Percentiles rank a stretch among this genome's conserved stretches.
Conservation (phyloP, 2,888 invertebrate species). For the Polydesmus complanatus region DNA sequence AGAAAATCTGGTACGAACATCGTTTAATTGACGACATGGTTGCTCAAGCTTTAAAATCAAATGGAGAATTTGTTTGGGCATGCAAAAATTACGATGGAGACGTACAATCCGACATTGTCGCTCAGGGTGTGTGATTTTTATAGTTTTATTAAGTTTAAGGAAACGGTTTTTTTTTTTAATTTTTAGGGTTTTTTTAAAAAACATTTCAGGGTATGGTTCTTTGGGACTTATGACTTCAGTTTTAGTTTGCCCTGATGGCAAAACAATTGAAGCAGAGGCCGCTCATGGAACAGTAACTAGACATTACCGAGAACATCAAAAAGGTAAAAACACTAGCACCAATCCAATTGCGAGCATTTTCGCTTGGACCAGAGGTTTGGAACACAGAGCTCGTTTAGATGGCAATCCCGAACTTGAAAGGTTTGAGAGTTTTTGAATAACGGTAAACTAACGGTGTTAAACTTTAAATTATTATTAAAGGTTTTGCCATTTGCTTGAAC, state of each 20-base stretch:
- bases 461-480: slow-evolving; percentile 25
- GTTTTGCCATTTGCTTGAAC: slow-evolving; percentile 56
- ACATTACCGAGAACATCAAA: slow-evolving; percentile 60
- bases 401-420: slow-evolving; percentile 54
- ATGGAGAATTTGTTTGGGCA: slow-evolving; percentile 79
- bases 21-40: slow-evolving; percentile 86
- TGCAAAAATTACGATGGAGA: slow-evolving; percentile 90
- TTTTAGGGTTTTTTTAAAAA: slow-evolving; percentile 21
- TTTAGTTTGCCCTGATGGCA: slow-evolving; percentile 43
- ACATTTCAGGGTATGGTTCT: slow-evolving; percentile 46
- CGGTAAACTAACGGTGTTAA: not conserved
- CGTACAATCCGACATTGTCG: slow-evolving; percentile 77
- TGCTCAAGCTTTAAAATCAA: slow-evolving; percentile 66
- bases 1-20: slow-evolving; percentile 81
- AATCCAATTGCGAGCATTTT: slow-evolving; percentile 84
- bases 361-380: slow-evolving; percentile 76
- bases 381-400: slow-evolving; percentile 70
- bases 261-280: slow-evolving; percentile 44
- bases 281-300: slow-evolving; percentile 45
- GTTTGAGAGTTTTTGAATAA: slow-evolving; percentile 22
- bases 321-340: slow-evolving; percentile 72
- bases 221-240: slow-evolving; percentile 58
- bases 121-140: slow-evolving; percentile 42
- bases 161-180: slow-evolving; percentile 1
- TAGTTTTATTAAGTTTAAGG: not conserved